These are phyloP conservation scores for Calliphora vomitoria DNA, from an alignment of 2,888 invertebrate genomes.

Conservation along the genomic window DNA sequence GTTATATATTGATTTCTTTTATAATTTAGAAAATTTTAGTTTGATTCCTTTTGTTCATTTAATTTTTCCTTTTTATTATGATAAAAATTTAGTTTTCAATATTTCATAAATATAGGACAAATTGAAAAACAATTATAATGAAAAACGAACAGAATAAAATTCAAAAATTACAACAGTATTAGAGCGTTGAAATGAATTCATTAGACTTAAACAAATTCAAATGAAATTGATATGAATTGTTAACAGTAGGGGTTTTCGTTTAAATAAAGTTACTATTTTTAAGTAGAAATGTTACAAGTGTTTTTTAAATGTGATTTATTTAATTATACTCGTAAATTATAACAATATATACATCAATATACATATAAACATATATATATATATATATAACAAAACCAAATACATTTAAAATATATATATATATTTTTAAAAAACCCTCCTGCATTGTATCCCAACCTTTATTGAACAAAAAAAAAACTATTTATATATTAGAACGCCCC, in stretches of 20 bases:
- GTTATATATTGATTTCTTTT: neutral
- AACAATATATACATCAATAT: neutral
- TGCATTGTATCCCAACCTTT: slow-evolving; percentile 68
- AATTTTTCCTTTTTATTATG: slow-evolving; percentile 34
- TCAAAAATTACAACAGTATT: slow-evolving; percentile 39
- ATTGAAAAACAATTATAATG: slow-evolving; percentile 62
- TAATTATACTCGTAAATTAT: slow-evolving; percentile 59
- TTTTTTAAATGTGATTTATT: slow-evolving; percentile 78
- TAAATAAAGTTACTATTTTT: slow-evolving; percentile 67
- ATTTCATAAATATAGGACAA: slow-evolving; percentile 77
- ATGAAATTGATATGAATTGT: slow-evolving; percentile 11
- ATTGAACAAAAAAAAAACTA: slow-evolving; percentile 22
- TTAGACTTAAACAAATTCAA: slow-evolving; percentile 45
- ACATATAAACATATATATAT: slow-evolving; percentile 72
- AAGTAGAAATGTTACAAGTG: slow-evolving; percentile 75
- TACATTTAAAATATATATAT: slow-evolving; percentile 75
- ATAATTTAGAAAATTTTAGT: slow-evolving; percentile 48
- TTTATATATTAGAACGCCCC: slow-evolving; percentile 28
- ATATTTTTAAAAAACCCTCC: slow-evolving; percentile 71
- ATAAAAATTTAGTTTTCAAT: slow-evolving; percentile 55
- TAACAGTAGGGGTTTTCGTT: slow-evolving; percentile 18
- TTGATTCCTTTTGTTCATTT: slow-evolving; percentile 40
- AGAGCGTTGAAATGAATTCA: slow-evolving; percentile 47
- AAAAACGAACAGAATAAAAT: slow-evolving; percentile 21
- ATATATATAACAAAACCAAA: slow-evolving; percentile 74